A percentile compares a stretch with the other conserved stretches of the same genome.
Evolutionary conservation across 2,797 vertebrate genomes (phyloP).

Genomic region (Nyctibius grandis): DNA sequence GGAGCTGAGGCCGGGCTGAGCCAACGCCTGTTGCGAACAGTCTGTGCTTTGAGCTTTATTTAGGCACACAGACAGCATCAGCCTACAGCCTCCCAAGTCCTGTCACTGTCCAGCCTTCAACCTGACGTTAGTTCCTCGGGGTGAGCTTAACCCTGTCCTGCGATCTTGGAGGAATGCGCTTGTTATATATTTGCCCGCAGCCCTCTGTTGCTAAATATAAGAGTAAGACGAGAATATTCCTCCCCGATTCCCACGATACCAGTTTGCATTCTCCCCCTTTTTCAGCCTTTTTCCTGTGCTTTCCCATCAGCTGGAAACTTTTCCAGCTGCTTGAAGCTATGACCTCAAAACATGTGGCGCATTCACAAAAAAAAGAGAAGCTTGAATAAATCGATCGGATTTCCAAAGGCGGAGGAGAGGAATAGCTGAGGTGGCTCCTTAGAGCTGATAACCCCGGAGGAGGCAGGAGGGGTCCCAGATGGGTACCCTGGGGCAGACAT

Average conservation of each 20-base stretch:
- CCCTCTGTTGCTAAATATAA: constrained; percentile 59
- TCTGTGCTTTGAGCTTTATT: constrained; percentile 56
- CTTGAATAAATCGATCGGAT: not conserved
- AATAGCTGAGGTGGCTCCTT: not conserved
- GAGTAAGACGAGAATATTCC: constrained; percentile 45
- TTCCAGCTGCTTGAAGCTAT: constrained; percentile 42
- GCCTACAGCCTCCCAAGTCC: not conserved
- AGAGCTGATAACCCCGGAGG: not conserved
- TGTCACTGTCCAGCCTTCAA: constrained; percentile 19
- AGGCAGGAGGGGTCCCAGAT: not conserved
- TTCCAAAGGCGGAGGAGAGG: not conserved
- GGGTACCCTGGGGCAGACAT: not conserved
- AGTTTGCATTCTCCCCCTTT: not conserved
- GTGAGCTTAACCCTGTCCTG: constrained; percentile 50
- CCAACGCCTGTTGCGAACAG: not conserved
- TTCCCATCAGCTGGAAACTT: constrained; percentile 69
- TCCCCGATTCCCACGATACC: constrained; percentile 64
- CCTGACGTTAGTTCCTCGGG: not conserved
- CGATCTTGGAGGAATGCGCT: not conserved
- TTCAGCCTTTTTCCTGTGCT: constrained; percentile 19
- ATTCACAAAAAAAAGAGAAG: not conserved
- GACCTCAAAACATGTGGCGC: constrained; percentile 35
- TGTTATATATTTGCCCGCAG: not conserved
- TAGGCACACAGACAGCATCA: constrained; percentile 14
- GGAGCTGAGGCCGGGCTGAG: not conserved